Evolutionary conservation across 2,888 invertebrate species (phyloP), one percentile per base, ranked within the genome.

Genomic region (Dendrolimus houi): DNA sequence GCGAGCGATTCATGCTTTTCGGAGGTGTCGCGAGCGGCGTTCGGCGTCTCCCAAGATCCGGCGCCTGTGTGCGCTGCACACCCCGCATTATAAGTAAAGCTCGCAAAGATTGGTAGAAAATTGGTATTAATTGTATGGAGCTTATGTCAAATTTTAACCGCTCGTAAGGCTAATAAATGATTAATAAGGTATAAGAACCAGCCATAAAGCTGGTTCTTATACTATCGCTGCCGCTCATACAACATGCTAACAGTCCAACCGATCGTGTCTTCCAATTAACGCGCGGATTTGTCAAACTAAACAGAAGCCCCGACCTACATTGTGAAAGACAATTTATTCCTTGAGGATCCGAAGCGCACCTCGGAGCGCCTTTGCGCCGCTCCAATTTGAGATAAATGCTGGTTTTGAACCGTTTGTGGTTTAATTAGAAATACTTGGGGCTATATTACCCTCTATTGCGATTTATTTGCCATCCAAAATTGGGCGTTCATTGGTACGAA

Each of bases 271-370:
- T 65, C 67, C 68, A 73, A 74, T 74, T 74, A 78, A 71, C 70
- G 64, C 70, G 68, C 69, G 70, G 72, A 76, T 78, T 78, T 77
- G 76, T 76, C 75, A 78, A 78, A 72, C 71, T 72, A 72, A 72
- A 78, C 71, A 74, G 70, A 64, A 61, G 64, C 66, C 66, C 55
- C 62, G 65, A 63, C 60, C 59, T 47, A 47, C 47, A 47, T 47
- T 47, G 9, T 47, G 47, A 47, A 12, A 9, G 47, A 47, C 47
- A 47, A 47, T 47, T 47, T 47, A 47, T 47, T 47, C 47, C 47
- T 47, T 47, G 47, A 47, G 47, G 47, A 47, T 47, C 47, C 47
- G 9, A 47, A 47, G 47, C 47, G 47, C 47, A 47, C 47, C 12
- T 47, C 12, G 47, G 47, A 47, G 2, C 9, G 9, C 47, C 47